Evolutionary conservation across 1,140 invertebrate species (phyloP).

Genomic region (Semibalanus balanoides): DNA sequence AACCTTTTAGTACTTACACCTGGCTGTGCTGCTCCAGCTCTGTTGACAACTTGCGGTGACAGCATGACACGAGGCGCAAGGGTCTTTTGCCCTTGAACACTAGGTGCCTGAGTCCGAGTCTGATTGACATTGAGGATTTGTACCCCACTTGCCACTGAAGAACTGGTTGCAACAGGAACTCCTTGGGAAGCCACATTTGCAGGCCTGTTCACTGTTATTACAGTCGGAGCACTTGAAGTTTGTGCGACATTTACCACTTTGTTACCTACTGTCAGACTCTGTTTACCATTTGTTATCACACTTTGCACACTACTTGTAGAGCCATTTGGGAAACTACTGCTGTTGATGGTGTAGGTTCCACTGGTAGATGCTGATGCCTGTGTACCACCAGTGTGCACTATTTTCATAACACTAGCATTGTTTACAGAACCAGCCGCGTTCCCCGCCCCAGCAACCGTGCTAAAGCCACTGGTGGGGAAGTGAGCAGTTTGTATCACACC

Average conservation of each 20-base stretch:
- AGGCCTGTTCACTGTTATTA: neutral
- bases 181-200: neutral
- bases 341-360: neutral
- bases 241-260: conserved; percentile 4
- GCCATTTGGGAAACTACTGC: neutral
- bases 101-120: neutral
- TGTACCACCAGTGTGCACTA: neutral
- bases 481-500: conserved; percentile 2
- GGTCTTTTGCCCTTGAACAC: neutral
- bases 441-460: neutral
- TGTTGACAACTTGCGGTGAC: neutral
- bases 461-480: neutral
- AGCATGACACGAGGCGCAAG: neutral
- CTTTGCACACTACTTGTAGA: neutral
- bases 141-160: neutral
- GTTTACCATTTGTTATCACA: neutral
- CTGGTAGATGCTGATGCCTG: neutral
- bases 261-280: neutral
- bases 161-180: neutral
- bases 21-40: neutral
- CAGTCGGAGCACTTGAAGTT: neutral
- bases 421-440: neutral
- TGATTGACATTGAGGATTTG: neutral
- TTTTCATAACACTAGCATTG: conserved; percentile 3
- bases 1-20: neutral